Conservation (phyloP, 1,140 invertebrate genomes). For the Oncopodura yosiiana region DNA sequence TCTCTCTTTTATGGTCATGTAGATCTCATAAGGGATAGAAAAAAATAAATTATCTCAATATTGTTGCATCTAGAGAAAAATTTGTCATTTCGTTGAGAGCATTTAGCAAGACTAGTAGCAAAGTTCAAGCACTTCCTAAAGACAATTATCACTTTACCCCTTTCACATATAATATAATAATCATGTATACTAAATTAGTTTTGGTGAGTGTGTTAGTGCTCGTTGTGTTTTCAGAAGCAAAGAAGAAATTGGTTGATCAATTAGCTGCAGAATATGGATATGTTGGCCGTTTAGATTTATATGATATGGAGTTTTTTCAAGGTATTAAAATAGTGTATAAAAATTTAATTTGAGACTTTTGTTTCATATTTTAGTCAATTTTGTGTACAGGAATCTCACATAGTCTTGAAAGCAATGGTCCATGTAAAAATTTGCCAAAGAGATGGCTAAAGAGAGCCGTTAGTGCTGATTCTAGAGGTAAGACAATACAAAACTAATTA, state of each 20-base stretch:
- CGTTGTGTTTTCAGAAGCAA: not conserved
- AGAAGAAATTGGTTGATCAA: conserved; percentile 9
- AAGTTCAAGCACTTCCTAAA: too few species aligned
- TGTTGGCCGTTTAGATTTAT: conserved; percentile 15
- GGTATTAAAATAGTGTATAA: not conserved
- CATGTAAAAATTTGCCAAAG: conserved; percentile 20
- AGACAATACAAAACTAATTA: too few species aligned
- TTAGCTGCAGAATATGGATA: conserved; percentile 15
- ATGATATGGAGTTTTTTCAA: conserved; percentile 16
- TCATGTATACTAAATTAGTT: not conserved
- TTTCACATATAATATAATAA: too few species aligned
- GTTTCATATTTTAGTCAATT: not conserved
- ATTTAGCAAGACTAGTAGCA: too few species aligned
- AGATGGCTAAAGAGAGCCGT: conserved; percentile 14
- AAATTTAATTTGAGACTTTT: not conserved
- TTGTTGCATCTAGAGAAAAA: too few species aligned
- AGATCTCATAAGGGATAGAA: too few species aligned
- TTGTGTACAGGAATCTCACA: not conserved
- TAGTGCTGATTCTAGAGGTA: conserved; percentile 14
- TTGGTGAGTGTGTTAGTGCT: not conserved
- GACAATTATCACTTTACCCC: too few species aligned
- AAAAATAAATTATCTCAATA: too few species aligned
- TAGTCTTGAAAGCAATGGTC: not conserved
- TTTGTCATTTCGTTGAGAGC: too few species aligned
- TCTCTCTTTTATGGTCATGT: too few species aligned